A percentile compares a stretch with the other conserved stretches of the same genome.
Conservation (phyloP, 2,888 invertebrate species). For the Malacosoma neustria region DNA sequence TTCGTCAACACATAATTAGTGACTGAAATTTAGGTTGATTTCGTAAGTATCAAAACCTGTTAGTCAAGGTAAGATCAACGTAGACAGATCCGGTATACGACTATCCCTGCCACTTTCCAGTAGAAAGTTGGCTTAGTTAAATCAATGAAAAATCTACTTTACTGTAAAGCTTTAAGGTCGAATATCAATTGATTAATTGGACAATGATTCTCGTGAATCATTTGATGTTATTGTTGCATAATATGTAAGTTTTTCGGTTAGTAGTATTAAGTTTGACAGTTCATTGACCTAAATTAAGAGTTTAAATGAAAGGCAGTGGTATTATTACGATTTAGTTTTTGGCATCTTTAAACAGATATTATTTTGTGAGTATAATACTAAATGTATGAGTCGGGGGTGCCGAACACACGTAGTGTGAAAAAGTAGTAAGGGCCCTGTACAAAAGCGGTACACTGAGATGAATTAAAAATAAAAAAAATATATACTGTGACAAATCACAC, state of each 20-base stretch:
- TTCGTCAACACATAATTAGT: neutral
- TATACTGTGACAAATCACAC: too few relatives aligned
- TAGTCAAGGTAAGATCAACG: slow-evolving; percentile 14
- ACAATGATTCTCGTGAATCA: slow-evolving; percentile 19
- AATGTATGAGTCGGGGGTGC: too few relatives aligned
- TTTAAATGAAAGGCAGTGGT: neutral
- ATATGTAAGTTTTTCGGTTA: slow-evolving; percentile 57
- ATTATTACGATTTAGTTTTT: too few relatives aligned
- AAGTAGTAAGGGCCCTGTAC: too few relatives aligned
- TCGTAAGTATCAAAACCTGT: slow-evolving; percentile 24
- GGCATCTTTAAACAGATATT: too few relatives aligned
- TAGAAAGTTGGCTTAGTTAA: slow-evolving; percentile 33
- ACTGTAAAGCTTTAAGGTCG: neutral
- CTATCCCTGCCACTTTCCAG: slow-evolving; percentile 33
- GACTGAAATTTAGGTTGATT: neutral
- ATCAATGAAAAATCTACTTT: slow-evolving; percentile 9
- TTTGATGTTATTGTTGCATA: slow-evolving; percentile 31
- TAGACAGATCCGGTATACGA: slow-evolving; percentile 32
- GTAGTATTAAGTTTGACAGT: slow-evolving; percentile 28
- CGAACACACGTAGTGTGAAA: too few relatives aligned
- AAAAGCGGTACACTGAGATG: too few relatives aligned
- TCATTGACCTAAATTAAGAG: slow-evolving; percentile 7
- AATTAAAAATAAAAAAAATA: too few relatives aligned
- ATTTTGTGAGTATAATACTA: too few relatives aligned
- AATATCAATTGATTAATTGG: slow-evolving; percentile 8